Percentiles rank a stretch among this genome's conserved stretches.
These are phyloP conservation scores for Pterostichus madidus DNA, from an alignment of 2,888 invertebrate genomes.

Conservation along the genomic window DNA sequence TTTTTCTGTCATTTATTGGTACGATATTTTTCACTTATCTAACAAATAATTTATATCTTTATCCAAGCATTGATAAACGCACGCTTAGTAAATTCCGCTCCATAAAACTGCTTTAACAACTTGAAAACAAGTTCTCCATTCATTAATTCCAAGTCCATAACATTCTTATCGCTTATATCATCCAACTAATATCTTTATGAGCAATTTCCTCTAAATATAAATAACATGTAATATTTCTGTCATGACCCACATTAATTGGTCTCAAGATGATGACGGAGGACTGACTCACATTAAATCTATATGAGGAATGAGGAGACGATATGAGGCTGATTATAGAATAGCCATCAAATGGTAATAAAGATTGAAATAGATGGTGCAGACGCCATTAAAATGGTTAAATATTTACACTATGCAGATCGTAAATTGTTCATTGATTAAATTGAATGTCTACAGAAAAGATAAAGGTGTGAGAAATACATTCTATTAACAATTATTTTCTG, in stretches of 20 bases:
- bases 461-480: too few species aligned
- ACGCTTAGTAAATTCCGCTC: background rate
- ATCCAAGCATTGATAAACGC: too few species aligned
- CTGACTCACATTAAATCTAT: background rate
- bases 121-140: background rate
- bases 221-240: conserved; percentile 38
- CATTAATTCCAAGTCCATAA: background rate
- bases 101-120: background rate
- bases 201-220: conserved; percentile 33
- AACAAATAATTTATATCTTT: too few species aligned
- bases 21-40: too few species aligned
- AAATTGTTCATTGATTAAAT: background rate
- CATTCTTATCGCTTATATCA: background rate
- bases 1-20: too few species aligned
- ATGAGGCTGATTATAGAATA: conserved; percentile 12
- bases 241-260: conserved; percentile 29
- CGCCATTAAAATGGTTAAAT: background rate
- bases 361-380: background rate
- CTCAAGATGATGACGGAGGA: background rate
- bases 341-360: background rate
- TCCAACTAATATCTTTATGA: conserved; percentile 26
- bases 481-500: too few species aligned
- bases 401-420: background rate
- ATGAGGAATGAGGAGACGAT: conserved; percentile 1
- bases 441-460: background rate